These are phyloP conservation scores for Lycopodina hypogea DNA, from an alignment of 37 sponge, comb jelly and placozoan genomes.

Conservation along the genomic window DNA sequence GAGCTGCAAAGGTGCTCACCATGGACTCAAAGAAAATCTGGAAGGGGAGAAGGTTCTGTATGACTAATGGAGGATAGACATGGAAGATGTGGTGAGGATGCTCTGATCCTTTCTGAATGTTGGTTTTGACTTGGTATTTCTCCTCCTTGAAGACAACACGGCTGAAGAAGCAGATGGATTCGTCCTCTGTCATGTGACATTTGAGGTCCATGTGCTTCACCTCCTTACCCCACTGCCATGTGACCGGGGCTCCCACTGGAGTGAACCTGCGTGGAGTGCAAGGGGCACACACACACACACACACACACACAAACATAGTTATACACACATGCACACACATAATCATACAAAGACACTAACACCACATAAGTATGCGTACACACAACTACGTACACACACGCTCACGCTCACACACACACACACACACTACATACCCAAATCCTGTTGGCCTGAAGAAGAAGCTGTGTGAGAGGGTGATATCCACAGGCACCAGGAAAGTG, in stretches of 20 bases:
- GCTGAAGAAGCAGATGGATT: conserved; percentile 6
- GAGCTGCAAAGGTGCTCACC: too few species aligned
- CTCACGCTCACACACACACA: neutral
- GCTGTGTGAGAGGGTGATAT: neutral
- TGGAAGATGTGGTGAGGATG: conserved; percentile 71
- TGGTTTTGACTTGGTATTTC: conserved; percentile 36
- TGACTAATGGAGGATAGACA: conserved; percentile 55
- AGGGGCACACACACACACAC: neutral
- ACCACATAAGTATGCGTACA: too few species aligned
- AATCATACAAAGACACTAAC: neutral
- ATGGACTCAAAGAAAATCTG: conserved; percentile 16
- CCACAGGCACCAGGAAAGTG: conserved; percentile 45
- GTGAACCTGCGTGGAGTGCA: neutral
- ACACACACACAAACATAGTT: conserved; percentile 32
- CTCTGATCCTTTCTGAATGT: conserved; percentile 14
- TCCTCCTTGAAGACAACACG: conserved; percentile 37
- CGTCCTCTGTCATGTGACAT: conserved; percentile 17
- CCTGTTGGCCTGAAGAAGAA: conserved; percentile 43
- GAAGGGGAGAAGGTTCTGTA: conserved; percentile 74
- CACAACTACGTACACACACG: too few species aligned
- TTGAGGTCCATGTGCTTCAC: conserved; percentile 12
- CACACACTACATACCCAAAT: conserved; percentile 26
- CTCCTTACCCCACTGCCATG: conserved; percentile 19
- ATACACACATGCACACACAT: neutral
- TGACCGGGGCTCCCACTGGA: neutral